Evolutionary conservation across 2,888 invertebrate species (phyloP).

Genomic region (Apomyelois bistriatella): DNA sequence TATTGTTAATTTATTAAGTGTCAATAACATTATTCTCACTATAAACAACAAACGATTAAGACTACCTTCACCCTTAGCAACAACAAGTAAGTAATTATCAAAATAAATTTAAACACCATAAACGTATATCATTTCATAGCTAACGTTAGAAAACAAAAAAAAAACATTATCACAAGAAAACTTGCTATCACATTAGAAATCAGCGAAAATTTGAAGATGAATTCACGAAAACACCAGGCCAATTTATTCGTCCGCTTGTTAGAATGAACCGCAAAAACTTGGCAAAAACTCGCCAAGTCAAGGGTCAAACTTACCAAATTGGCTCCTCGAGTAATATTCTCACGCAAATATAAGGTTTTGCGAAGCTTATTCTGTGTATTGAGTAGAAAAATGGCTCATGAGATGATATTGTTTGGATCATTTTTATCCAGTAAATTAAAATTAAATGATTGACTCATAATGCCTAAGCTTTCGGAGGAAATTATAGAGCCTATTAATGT

Average conservation of each 20-base stretch:
- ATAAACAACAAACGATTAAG: no score
- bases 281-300: constrained; percentile 21
- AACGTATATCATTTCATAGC: no score
- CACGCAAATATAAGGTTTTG: constrained; percentile 21
- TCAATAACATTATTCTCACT: no score
- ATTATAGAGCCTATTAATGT: no score
- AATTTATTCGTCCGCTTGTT: constrained; percentile 24
- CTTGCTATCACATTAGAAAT: background rate
- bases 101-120: no score
- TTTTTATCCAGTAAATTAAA: background rate
- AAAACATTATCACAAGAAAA: background rate
- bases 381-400: background rate
- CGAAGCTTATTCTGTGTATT: constrained; percentile 2
- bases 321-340: constrained; percentile 26
- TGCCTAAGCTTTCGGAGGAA: no score
- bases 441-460: no score
- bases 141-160: no score
- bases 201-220: background rate
- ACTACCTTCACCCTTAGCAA: no score
- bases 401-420: background rate
- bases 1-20: no score
- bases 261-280: constrained; percentile 18
- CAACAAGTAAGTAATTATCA: no score
- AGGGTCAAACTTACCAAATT: constrained; percentile 28
- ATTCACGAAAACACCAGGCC: constrained; percentile 13